These are phyloP conservation scores for Bryconaethiops microstoma DNA, from an alignment of 2,797 vertebrate species.

Conservation along the genomic window DNA sequence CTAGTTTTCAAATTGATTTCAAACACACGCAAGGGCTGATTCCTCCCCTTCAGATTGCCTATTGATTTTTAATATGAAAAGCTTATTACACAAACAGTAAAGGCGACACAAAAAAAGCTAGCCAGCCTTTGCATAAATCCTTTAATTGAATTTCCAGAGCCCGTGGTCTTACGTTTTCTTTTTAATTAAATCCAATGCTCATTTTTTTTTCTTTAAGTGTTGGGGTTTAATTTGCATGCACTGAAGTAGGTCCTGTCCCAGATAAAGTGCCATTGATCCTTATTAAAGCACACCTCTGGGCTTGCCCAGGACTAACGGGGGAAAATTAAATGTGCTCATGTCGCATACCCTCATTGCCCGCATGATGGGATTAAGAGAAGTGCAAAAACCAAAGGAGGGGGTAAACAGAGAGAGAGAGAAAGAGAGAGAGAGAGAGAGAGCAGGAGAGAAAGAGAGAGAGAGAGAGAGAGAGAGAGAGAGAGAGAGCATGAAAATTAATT, in stretches of 20 bases:
- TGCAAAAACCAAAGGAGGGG: conserved; percentile 58
- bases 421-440: conserved; percentile 30
- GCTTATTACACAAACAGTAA: conserved; percentile 99
- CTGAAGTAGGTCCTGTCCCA: conserved; percentile 93
- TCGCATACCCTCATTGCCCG: conserved; percentile 89
- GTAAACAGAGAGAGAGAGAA: conserved; percentile 33
- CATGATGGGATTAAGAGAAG: conserved; percentile 84
- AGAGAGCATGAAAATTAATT: conserved; percentile 81
- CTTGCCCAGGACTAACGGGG: conserved; percentile 92
- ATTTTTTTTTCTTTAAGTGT: conserved; percentile 87
- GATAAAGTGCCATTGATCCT: conserved; percentile 99
- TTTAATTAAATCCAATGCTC: conserved; percentile 99
- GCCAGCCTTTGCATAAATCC: conserved; percentile 99
- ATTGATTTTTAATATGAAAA: conserved; percentile 99
- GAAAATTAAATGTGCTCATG: conserved; percentile 98
- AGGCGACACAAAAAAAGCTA: conserved; percentile 91
- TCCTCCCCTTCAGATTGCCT: conserved; percentile 92
- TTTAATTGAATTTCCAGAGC: conserved; percentile 99
- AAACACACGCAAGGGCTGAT: conserved; percentile 87
- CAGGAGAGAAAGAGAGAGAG: too few relatives aligned
- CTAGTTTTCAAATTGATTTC: conserved; percentile 90
- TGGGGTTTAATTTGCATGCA: conserved; percentile 96
- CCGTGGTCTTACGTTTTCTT: conserved; percentile 93
- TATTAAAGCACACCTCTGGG: conserved; percentile 99
- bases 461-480: conserved; percentile 45